A percentile compares a stretch with the other conserved stretches of the same genome.
These are phyloP conservation scores for Lytechinus variegatus DNA, from an alignment of 35 echinoderm and acorn worm species.

Conservation along the genomic window DNA sequence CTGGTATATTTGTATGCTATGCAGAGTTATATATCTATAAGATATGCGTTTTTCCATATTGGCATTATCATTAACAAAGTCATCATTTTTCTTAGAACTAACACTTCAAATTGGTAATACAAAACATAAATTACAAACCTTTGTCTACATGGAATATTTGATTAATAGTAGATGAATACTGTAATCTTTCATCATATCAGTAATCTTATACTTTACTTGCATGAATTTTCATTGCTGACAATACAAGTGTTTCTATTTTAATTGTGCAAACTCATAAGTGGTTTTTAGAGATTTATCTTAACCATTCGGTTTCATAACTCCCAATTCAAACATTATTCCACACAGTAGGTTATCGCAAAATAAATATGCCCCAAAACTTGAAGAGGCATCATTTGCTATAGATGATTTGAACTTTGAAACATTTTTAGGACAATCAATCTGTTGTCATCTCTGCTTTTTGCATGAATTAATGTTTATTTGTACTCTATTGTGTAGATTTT, in stretches of 20 bases:
- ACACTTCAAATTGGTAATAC: too few relatives aligned
- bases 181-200: not conserved
- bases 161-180: too few relatives aligned
- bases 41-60: too few relatives aligned
- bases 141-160: too few relatives aligned
- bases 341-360: too few relatives aligned
- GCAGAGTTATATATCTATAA: too few relatives aligned
- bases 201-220: not conserved
- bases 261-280: not conserved
- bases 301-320: not conserved
- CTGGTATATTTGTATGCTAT: too few relatives aligned
- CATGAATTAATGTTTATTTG: not conserved
- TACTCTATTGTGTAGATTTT: not conserved
- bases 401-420: not conserved
- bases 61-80: too few relatives aligned
- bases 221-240: not conserved
- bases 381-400: not conserved
- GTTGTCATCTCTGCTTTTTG: not conserved
- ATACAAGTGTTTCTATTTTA: not conserved
- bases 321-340: not conserved
- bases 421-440: not conserved
- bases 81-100: too few relatives aligned
- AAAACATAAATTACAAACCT: too few relatives aligned
- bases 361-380: not conserved
- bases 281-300: not conserved